Conservation (phyloP, 2,888 invertebrate genomes). For the Hartigia nigra region DNA sequence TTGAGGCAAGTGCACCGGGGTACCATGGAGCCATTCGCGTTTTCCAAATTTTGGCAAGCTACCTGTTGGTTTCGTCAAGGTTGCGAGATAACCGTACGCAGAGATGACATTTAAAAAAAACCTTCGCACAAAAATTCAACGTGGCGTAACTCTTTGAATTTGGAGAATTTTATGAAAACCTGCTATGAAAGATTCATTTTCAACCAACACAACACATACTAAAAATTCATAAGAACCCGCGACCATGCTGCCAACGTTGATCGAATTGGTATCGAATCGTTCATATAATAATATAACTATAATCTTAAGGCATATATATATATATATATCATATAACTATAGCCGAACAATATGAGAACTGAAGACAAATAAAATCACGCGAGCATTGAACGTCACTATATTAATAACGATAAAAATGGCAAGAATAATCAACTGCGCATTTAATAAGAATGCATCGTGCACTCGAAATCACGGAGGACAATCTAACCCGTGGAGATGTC, state of each 20-base stretch:
- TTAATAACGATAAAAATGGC: neutral
- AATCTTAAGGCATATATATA: neutral
- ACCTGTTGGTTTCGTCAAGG: neutral
- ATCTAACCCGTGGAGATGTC: slow-evolving; percentile 59
- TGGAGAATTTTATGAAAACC: neutral
- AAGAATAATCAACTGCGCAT: neutral
- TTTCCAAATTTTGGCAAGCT: neutral
- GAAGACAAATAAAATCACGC: neutral
- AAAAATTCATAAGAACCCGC: neutral
- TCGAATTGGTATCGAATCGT: neutral
- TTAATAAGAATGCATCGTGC: slow-evolving; percentile 34
- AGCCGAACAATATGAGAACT: neutral
- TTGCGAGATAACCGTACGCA: neutral
- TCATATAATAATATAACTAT: neutral
- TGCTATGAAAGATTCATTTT: neutral
- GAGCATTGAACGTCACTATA: neutral
- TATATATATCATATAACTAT: neutral
- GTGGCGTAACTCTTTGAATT: neutral
- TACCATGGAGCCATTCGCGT: neutral
- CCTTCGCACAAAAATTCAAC: neutral
- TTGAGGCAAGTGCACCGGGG: neutral
- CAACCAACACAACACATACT: neutral
- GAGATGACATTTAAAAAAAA: neutral
- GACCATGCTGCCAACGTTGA: neutral
- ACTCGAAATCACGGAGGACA: slow-evolving; percentile 44